Percentiles rank a stretch among this genome's conserved stretches.
These are phyloP conservation scores for Leucopternis melanops DNA, from an alignment of 2,113 vertebrate species.

Conservation along the genomic window DNA sequence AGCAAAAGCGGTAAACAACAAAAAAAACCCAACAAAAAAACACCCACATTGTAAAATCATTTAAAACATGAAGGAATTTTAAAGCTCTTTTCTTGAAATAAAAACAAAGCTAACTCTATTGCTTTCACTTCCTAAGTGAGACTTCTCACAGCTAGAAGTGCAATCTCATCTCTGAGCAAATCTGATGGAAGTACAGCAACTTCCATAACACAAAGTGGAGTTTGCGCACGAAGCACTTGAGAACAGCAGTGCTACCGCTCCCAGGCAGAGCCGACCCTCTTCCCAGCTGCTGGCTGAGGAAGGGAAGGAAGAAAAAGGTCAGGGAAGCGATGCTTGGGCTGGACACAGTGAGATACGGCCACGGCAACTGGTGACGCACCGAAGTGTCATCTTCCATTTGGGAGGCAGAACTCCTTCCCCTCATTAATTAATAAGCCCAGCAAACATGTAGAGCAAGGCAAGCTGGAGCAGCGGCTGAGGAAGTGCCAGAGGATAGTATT, in stretches of 20 bases:
- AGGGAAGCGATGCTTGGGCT: neutral
- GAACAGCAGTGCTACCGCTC: neutral
- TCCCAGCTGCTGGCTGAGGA: neutral
- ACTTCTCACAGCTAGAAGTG: slow-evolving; percentile 1
- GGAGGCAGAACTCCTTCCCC: slow-evolving; percentile 5
- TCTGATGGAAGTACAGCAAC: neutral
- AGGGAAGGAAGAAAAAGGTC: neutral
- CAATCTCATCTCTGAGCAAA: neutral
- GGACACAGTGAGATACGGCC: neutral
- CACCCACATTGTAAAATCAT: neutral
- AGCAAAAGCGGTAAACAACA: neutral
- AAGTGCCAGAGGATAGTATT: neutral
- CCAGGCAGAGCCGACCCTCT: neutral
- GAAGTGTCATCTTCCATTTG: neutral
- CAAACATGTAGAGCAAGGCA: neutral
- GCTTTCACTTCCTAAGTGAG: slow-evolving; percentile 5
- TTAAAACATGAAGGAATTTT: neutral
- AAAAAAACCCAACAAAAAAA: neutral
- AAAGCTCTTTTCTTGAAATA: neutral
- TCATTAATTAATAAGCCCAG: neutral
- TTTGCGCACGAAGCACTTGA: neutral
- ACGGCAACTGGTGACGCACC: neutral
- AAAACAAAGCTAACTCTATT: slow-evolving; percentile 1
- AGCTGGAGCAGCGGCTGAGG: neutral
- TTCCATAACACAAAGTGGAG: neutral